Evolutionary conservation across 2,113 vertebrate genomes (phyloP), one percentile per base, ranked within the genome.

Genomic region (Hoplias malabaricus): DNA sequence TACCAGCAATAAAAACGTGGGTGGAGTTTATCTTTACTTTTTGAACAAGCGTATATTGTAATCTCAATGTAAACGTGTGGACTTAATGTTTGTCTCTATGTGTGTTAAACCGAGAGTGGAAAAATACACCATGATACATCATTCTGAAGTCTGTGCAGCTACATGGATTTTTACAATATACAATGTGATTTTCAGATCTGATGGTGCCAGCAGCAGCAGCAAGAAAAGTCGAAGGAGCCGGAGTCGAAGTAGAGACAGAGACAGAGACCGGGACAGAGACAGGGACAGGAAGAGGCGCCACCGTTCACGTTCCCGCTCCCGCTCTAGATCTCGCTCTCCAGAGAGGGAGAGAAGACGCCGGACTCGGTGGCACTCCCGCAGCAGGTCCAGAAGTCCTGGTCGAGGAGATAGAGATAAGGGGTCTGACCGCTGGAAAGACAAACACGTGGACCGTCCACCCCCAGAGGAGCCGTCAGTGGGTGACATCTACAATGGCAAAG

Each of bases 401-500:
- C 89, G 84, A 1, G 92, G 83, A 78, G 93, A 86, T 57, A 62
- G 91, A 27, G 90, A 81, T 2, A 87, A 82, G 75, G 90, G 90
- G 31, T 78, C 87, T 5, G 95, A 96, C 63, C 91, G 95, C 0
- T 98, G 96, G 96, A 95, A 95, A 66, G 98, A 99, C 81, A 98
- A 97, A 77, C 96, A 96, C 0, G 91, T 99, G 57, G 98, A 99
- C 77, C 94, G 96, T 0, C 98, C 97, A 0, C 97, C 98, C 0
- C 96, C 97, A 0, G 98, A 99, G 82, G 98, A 99, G 70, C 98
- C 98, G 0, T 93, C 95, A 27, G 95, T 99, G 0, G 98, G 97
- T 0, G 98, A 98, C 86, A 97, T 99, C 77, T 99, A 98, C 86
- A 98, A 96, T 0, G 98, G 98, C 84, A 99, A 99, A 86, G 93